phyloP scores from a whole-genome alignment of 2,113 vertebrate species.

The Brienomyrus brachyistius region DNA sequence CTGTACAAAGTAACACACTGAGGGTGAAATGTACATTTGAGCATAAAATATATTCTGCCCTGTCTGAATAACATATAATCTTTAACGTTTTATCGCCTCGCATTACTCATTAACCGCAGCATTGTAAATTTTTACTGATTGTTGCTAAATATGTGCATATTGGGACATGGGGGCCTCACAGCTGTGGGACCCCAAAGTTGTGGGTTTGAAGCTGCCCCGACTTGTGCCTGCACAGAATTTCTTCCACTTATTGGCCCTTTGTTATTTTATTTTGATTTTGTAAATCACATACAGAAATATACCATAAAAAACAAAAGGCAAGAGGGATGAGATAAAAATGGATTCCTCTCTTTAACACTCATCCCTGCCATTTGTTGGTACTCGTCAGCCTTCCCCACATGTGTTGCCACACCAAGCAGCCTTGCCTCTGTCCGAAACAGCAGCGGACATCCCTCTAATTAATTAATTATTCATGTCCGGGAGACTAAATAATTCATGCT shows the following conservation, averaged over 20 bases:
- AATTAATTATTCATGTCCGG: constrained; percentile 84
- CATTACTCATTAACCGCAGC: background rate
- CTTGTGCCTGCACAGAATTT: background rate
- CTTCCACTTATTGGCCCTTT: background rate
- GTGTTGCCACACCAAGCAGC: background rate
- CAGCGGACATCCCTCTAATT: constrained; percentile 55
- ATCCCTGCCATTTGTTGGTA: background rate
- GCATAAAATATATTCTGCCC: background rate
- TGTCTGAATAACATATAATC: background rate
- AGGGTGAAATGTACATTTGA: background rate
- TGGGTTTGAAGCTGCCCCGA: background rate
- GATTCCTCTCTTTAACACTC: background rate
- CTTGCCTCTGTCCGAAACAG: background rate
- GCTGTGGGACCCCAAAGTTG: background rate
- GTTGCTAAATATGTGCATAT: background rate
- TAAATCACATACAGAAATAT: background rate
- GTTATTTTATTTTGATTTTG: background rate
- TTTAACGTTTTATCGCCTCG: background rate
- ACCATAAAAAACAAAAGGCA: background rate
- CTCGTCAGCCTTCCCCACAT: background rate
- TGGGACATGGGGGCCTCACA: background rate
- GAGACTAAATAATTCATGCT: constrained; percentile 89
- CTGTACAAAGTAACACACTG: background rate
- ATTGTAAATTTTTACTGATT: background rate
- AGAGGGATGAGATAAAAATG: background rate